phyloP scores from a whole-genome alignment of 2,888 invertebrate species.

The Agrilus biguttatus region DNA sequence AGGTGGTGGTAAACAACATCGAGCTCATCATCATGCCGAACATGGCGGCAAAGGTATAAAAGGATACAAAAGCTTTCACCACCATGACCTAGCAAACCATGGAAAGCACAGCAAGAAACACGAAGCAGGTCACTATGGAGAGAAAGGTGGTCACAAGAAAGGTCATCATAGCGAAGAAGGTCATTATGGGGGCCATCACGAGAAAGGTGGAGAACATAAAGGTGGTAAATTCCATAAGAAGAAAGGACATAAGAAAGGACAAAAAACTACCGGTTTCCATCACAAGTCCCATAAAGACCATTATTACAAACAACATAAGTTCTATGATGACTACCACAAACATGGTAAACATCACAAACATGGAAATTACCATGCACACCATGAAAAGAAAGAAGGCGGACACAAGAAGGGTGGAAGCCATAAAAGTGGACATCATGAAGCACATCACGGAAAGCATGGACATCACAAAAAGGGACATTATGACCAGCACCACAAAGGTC shows the following conservation, averaged over 20 bases:
- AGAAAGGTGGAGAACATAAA: conserved; percentile 62
- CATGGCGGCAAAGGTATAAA: conserved; percentile 67
- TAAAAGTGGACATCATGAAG: conserved; percentile 64
- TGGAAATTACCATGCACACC: conserved; percentile 65
- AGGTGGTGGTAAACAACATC: conserved; percentile 56
- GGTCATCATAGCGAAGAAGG: conserved; percentile 65
- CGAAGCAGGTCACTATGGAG: conserved; percentile 61
- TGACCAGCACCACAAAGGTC: conserved; percentile 70
- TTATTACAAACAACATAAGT: conserved; percentile 75
- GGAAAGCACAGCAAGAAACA: conserved; percentile 63
- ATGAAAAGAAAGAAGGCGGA: conserved; percentile 62
- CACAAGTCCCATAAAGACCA: conserved; percentile 80
- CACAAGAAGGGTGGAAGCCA: conserved; percentile 72
- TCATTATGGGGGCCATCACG: conserved; percentile 63
- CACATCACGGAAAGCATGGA: conserved; percentile 69
- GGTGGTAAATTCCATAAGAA: conserved; percentile 68
- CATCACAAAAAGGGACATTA: conserved; percentile 71
- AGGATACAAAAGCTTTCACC: conserved; percentile 60
- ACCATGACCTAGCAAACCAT: conserved; percentile 66
- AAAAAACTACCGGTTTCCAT: conserved; percentile 73
- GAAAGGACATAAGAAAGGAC: conserved; percentile 74
- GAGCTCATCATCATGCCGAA: conserved; percentile 50
- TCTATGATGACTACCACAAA: conserved; percentile 77
- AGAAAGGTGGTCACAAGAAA: conserved; percentile 68
- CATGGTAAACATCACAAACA: conserved; percentile 72